Evolutionary conservation across 2,888 invertebrate species (phyloP), one percentile per base, ranked within the genome.

Genomic region (Stenurella melanura): DNA sequence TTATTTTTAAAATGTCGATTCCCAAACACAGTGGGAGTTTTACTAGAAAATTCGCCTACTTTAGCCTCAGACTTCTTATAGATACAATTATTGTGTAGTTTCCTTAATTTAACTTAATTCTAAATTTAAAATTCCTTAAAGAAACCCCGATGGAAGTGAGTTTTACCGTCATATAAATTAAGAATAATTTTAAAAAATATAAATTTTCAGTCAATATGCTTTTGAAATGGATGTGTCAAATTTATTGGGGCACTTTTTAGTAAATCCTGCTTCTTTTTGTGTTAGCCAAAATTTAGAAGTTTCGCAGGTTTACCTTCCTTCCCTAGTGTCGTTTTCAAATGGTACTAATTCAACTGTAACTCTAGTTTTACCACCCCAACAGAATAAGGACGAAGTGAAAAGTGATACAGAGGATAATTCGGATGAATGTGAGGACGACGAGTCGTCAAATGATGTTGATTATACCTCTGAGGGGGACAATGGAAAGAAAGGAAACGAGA

Each of bases 401-500:
- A 72, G 63, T 38, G 72, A 63, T 38, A 54, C 30, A 7, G 74
- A 70, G 6, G 61, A 78, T 19, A 74, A 77, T 34, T 76, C 61
- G 26, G 78, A 74, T 18, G 81, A 81, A 15, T 63, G 64, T 42
- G 80, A 78, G 56, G 75, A 73, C 12, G 80, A 81, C 30, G 78
- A 80, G 54, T 72, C 72, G n/a, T 50, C 54, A 11, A 67, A 67
- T 56, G 79, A 76, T 17, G 81, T 78, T 17, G 81, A 58, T 73
- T 61, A 54, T 50, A 21, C 5, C 5, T 42, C 70, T n/a, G 72
- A 34, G 7, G 54, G 66, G 54, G 73, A 66, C 11, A 73, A 18
- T 15, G 38, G 15, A 26, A 69, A 67, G 15, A 71, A 66, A 26
- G 80, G 68, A 19, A 77, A 57, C 18, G 56, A 15, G 12, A 50